Evolutionary conservation across 2,113 vertebrate species (phyloP), one percentile per base, ranked within the genome.

Genomic region (Mellivora capensis): DNA sequence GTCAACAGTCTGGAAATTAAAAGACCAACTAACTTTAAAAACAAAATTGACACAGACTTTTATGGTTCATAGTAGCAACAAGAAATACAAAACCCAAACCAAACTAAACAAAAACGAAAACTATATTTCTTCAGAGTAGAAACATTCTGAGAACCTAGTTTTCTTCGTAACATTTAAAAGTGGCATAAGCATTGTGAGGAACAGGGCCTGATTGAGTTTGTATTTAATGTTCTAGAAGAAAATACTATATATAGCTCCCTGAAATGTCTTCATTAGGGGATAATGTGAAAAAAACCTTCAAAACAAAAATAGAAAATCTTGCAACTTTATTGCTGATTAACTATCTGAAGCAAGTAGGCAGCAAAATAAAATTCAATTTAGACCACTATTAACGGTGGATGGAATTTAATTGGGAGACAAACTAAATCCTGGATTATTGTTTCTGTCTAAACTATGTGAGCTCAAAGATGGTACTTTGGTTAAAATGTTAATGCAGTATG

Each of bases 381-480:
- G 82, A 2, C 59, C 13, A 3, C 7, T 34, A 39, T 79, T 39
- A 79, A 62, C 18, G 15, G 27, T 7, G 15, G 64, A 25, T 2
- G 1, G 61, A 54, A 34, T 71, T 83, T 91, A 83, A 91, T 4
- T 27, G 31, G 59, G 59, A 91, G 14, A 42, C 9, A 29, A 39
- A 81, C 13, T 6, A 21, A 49, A 93, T 42, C 39, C 9, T 23
- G n/a, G 23, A 44, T 69, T 18, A 49, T 27, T 61, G 4, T 12
- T 13, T 4, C 6, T 2, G 0, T 17, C n/a, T n/a, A 15, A 34
- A 87, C 29, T 27, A 13, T 0, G 3, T 8, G 25, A 44, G 20
- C 7, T 61, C 39, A 49, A 14, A 31, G 23, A 52, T 0, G 2
- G 39, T 17, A 0, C 4, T 76, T 86, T 20, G 23, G 27, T 49